Base-by-base conservation (phyloP, 2,797 vertebrate genomes). In the Chromis chromis region DNA sequence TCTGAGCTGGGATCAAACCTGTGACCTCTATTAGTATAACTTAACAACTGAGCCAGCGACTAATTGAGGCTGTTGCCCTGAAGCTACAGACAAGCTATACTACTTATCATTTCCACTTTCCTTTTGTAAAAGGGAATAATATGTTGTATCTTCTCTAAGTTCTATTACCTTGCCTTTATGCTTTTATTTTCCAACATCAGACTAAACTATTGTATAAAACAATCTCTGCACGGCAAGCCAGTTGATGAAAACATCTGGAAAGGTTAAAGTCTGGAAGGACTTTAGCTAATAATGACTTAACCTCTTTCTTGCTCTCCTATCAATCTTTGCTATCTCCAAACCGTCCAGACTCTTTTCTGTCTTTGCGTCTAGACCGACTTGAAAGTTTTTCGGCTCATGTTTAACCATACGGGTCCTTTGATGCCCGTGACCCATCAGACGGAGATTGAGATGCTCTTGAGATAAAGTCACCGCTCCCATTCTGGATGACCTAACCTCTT, bases 251-350 rank as follows among this genome's bases (percentile, higher is more conserved):
- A 71, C 60, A 73, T 85, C 62, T 70, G 71, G 69, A 79, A 57
- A 71, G 67, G 66, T 75, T 67, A 54, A 65, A 3, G 59, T 79
- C 79, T 84, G 65, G 61, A 74, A 77, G 61, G 52, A 58, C 72
- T 86, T 74, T 55, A 24, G 48, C 60, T 58, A 63, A 75, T 65
- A 67, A 81, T 59, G 61, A 62, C 62, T 79, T 65, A 62, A 67
- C 73, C 68, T 76, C 59, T 66, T 27, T 69, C 36, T 62, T 13
- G 17, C 66, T 71, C 56, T 27, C 22, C 50, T 79, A 77, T 85
- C 79, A 86, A 46, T 79, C 78, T 11, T 46, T 55, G 42, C 76
- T 63, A 76, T 90, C 81, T 80, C 57, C 46, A 58, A 76, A 75
- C 39, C 33, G 76, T 28, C 9, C 31, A 62, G 66, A 72, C 33